Conservation (phyloP, 2,113 vertebrate genomes). For the Corythornis cristatus region DNA sequence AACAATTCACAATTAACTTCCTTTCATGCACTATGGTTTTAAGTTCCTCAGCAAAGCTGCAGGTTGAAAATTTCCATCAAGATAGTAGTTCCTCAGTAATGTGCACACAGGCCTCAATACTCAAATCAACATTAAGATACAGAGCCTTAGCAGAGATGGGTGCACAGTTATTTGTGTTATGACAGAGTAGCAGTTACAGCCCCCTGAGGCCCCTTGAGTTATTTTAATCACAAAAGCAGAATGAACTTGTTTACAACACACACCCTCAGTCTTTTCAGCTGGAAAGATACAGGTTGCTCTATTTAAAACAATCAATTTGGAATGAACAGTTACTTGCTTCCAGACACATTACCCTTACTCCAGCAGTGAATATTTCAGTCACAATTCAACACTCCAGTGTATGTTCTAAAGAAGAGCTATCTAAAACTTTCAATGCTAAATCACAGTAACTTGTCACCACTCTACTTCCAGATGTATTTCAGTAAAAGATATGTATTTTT, state of each 20-base stretch:
- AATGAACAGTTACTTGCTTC: neutral
- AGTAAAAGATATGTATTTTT: constrained; percentile 10
- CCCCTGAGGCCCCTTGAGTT: neutral
- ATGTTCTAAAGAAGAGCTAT: constrained; percentile 10
- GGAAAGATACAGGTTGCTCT: neutral
- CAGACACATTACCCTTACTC: neutral
- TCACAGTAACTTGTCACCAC: constrained; percentile 3
- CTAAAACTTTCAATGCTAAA: neutral
- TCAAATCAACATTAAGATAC: neutral
- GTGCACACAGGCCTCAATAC: neutral
- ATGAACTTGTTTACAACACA: constrained; percentile 1
- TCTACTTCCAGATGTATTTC: neutral
- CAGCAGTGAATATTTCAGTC: neutral
- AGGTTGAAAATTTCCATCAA: neutral
- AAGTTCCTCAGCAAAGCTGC: neutral
- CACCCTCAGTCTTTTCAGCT: constrained; percentile 17
- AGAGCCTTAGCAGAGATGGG: neutral
- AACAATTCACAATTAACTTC: neutral
- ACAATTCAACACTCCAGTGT: neutral
- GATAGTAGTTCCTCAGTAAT: neutral
- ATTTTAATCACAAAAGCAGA: constrained; percentile 27
- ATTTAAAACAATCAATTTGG: neutral
- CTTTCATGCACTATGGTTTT: neutral
- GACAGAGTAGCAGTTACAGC: neutral
- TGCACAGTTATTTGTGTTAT: neutral